phyloP scores from a whole-genome alignment of 2,797 vertebrate genomes.

The Dendrocincla fuliginosa region DNA sequence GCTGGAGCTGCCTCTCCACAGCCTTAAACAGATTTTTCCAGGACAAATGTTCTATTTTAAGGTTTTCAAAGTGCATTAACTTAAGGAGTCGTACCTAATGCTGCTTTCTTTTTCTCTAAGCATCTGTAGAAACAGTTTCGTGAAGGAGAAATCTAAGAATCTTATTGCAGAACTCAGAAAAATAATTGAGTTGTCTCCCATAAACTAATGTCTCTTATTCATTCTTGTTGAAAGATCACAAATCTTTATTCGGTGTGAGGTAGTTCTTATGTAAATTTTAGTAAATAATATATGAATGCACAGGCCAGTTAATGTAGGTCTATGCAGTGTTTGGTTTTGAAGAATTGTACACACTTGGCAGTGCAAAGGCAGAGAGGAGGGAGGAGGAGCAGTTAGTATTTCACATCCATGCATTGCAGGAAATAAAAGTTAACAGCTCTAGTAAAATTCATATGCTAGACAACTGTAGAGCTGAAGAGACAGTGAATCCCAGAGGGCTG shows the following conservation, averaged over 20 bases:
- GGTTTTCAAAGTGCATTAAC: not conserved
- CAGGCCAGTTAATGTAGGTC: not conserved
- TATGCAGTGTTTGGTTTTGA: conserved; percentile 13
- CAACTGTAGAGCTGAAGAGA: conserved; percentile 57
- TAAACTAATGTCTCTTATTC: conserved; percentile 12
- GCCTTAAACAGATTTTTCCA: not conserved
- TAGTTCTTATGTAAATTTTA: conserved; percentile 2
- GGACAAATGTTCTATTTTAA: not conserved
- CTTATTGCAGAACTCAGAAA: not conserved
- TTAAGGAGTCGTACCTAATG: not conserved
- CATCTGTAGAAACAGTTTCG: not conserved
- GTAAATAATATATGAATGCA: conserved; percentile 1
- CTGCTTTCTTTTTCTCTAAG: not conserved
- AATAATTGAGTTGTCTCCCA: conserved; percentile 10
- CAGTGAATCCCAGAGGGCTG: conserved; percentile 64
- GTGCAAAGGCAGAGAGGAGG: not conserved
- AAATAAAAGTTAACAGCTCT: conserved; percentile 64
- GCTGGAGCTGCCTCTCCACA: not conserved
- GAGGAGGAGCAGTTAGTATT: conserved; percentile 22
- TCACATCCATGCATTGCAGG: conserved; percentile 28
- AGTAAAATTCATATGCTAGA: conserved; percentile 66
- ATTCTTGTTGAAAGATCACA: conserved; percentile 6
- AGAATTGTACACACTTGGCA: not conserved
- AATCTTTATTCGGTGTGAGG: not conserved
- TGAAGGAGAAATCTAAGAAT: not conserved